A percentile compares a stretch with the other conserved stretches of the same genome.
Conservation (phyloP, 1,140 invertebrate species). For the Kradibia gibbosae region DNA sequence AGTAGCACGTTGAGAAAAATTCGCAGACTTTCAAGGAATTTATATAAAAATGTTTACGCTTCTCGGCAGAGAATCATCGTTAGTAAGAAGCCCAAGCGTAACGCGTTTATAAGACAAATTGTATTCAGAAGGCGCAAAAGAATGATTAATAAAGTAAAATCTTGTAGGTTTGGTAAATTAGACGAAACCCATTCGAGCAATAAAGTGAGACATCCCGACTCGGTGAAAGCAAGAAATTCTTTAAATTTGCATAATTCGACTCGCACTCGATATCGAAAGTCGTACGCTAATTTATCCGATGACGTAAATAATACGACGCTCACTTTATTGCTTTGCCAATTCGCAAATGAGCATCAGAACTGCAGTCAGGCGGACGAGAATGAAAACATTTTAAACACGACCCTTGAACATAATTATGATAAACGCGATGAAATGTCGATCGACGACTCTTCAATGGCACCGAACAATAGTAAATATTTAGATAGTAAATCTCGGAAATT, state of each 20-base stretch:
- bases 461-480: conserved; percentile 24
- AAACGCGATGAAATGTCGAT: conserved; percentile 7
- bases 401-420: background rate
- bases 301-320: background rate
- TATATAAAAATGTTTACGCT: background rate
- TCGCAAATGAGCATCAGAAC: conserved; percentile 5
- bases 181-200: conserved; percentile 50
- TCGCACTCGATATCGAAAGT: background rate
- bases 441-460: background rate
- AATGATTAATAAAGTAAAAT: background rate
- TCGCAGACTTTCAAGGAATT: conserved; percentile 18
- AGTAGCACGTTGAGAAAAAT: background rate
- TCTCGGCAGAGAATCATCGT: conserved; percentile 19
- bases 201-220: conserved; percentile 51
- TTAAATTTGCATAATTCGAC: background rate
- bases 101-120: conserved; percentile 35
- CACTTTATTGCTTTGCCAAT: conserved; percentile 4
- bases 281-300: conserved; percentile 23
- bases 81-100: conserved; percentile 31
- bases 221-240: background rate
- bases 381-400: conserved; percentile 20
- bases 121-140: conserved; percentile 19
- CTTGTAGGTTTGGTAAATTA: conserved; percentile 17
- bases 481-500: conserved; percentile 26
- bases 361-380: conserved; percentile 11